Conservation (phyloP, 2,113 vertebrate species). For the Aramus guarauna region DNA sequence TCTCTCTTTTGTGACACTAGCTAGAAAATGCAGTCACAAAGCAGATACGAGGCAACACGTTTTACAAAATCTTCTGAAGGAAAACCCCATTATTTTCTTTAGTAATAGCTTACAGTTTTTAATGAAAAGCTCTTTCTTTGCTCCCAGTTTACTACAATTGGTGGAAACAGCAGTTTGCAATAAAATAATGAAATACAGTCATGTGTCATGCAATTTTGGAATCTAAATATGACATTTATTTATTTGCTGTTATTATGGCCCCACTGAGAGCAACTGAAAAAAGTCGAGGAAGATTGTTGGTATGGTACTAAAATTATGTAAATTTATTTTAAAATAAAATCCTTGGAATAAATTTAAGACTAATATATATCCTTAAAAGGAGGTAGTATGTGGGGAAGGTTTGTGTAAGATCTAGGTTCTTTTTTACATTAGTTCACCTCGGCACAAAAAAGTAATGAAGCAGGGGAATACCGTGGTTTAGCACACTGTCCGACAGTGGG, state of each 20-base stretch:
- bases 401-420: background rate
- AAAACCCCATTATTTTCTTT: background rate
- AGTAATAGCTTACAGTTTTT: background rate
- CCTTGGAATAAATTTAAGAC: background rate
- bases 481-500: background rate
- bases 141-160: background rate
- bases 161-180: background rate
- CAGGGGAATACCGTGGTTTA: fast-evolving
- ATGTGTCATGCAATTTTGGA: constrained; percentile 3
- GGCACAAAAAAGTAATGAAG: background rate
- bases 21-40: background rate
- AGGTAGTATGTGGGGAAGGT: background rate
- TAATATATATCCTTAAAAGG: background rate
- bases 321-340: background rate
- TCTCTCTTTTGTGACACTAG: background rate
- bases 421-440: background rate
- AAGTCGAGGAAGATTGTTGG: background rate
- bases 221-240: constrained; percentile 21
- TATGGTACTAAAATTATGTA: background rate
- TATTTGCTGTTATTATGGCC: background rate
- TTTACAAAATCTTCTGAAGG: background rate
- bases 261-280: background rate
- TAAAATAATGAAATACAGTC: background rate
- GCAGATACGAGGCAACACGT: background rate
- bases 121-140: constrained; percentile 8